Conservation (phyloP, 1,140 invertebrate genomes). For the Brachystomella parvula region DNA sequence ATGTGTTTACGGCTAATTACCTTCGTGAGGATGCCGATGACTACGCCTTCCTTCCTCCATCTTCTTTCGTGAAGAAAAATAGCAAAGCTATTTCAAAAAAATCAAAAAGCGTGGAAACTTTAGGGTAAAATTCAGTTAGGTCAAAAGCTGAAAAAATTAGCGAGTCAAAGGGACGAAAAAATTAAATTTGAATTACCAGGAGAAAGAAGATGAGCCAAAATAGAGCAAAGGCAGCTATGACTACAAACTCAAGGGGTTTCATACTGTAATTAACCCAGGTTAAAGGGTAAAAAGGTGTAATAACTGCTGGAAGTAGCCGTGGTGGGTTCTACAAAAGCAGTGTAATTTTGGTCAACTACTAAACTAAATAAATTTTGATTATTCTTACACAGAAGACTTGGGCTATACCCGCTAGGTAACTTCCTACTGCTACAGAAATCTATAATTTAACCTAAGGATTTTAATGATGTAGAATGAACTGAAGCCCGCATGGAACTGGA, state of each 20-base stretch:
- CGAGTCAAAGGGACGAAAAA: neutral
- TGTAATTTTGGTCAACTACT: too few relatives aligned
- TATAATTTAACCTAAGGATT: too few relatives aligned
- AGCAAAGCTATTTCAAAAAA: slow-evolving; percentile 2
- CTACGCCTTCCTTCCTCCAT: neutral
- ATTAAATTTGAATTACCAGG: slow-evolving; percentile 7
- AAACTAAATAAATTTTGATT: too few relatives aligned
- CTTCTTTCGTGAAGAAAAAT: slow-evolving; percentile 3
- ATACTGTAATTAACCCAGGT: too few relatives aligned
- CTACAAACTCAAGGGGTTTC: slow-evolving; percentile 14
- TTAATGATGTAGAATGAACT: too few relatives aligned
- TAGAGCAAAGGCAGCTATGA: neutral
- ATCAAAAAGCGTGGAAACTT: neutral
- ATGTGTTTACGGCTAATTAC: neutral
- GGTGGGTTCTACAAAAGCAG: too few relatives aligned
- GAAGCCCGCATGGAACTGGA: too few relatives aligned
- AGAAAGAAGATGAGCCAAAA: slow-evolving; percentile 19
- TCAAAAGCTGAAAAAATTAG: neutral
- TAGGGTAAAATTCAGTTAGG: neutral
- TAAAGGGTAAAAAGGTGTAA: too few relatives aligned
- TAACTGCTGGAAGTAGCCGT: too few relatives aligned
- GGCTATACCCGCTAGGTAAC: too few relatives aligned
- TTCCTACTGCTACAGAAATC: too few relatives aligned
- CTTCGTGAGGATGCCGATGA: neutral
- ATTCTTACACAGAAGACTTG: too few relatives aligned